Conservation (phyloP, 2,113 vertebrate genomes). For the Pristiophorus japonicus region DNA sequence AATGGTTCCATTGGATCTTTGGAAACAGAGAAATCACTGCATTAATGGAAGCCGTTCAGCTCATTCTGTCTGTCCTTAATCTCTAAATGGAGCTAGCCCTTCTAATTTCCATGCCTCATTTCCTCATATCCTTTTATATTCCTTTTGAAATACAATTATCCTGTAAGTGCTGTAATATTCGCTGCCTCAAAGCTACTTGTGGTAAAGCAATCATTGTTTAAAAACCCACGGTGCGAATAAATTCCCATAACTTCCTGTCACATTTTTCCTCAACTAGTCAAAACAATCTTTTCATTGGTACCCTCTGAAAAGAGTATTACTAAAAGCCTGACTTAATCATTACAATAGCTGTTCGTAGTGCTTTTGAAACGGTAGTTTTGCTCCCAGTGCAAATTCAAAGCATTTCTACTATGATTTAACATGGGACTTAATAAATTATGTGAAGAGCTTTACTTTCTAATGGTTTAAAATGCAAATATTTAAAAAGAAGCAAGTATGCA, state of each 20-base stretch:
- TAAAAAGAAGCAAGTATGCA: neutral
- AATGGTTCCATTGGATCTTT: too few species aligned
- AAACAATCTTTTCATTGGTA: neutral
- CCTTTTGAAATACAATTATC: neutral
- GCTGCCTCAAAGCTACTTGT: neutral
- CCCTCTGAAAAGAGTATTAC: neutral
- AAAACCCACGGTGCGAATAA: neutral
- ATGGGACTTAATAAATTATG: neutral
- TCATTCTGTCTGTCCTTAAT: too few species aligned
- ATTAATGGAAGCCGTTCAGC: too few species aligned
- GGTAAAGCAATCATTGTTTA: neutral
- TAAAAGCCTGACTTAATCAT: neutral
- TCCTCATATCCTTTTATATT: too few species aligned
- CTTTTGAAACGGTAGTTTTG: neutral
- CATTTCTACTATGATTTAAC: neutral
- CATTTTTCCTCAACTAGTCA: neutral
- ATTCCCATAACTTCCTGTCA: neutral
- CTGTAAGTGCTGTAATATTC: neutral
- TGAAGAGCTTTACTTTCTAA: neutral
- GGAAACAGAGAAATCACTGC: too few species aligned
- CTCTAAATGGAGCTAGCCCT: too few species aligned
- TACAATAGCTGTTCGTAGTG: neutral
- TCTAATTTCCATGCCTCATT: too few species aligned
- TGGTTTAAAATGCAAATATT: conserved; percentile 23
- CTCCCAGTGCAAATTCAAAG: neutral